A percentile compares a stretch with the other conserved stretches of the same genome.
Conservation (phyloP, 2,888 invertebrate genomes). For the Luperina nickerlii region DNA sequence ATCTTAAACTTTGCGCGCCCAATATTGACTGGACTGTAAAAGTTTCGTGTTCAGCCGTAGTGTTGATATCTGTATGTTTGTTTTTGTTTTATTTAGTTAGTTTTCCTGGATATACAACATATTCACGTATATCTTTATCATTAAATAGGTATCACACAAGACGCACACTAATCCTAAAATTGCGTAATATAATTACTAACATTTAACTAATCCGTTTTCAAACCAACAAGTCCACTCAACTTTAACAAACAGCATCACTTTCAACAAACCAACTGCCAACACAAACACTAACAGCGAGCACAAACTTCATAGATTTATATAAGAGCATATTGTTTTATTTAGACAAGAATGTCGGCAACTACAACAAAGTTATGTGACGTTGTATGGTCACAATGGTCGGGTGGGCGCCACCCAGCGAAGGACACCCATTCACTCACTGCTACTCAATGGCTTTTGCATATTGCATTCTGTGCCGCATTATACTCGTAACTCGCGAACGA, state of each 20-base stretch:
- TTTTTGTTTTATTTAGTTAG: slow-evolving; percentile 17
- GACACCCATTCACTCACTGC: slow-evolving; percentile 77
- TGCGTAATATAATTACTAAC: background rate
- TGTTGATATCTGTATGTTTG: slow-evolving; percentile 25
- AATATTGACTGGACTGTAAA: slow-evolving; percentile 54
- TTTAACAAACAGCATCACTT: slow-evolving; percentile 25
- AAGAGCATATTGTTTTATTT: slow-evolving; percentile 60
- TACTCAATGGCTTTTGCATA: slow-evolving; percentile 85
- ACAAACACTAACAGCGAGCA: slow-evolving; percentile 36
- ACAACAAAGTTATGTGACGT: slow-evolving; percentile 71
- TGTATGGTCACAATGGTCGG: slow-evolving; percentile 69
- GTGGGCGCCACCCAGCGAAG: slow-evolving; percentile 65
- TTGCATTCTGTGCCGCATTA: slow-evolving; percentile 76
- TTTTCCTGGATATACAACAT: background rate
- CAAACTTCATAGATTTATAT: slow-evolving; percentile 36
- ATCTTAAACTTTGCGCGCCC: slow-evolving; percentile 58
- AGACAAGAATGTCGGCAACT: slow-evolving; percentile 54
- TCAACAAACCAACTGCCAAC: slow-evolving; percentile 36
- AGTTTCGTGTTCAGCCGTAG: slow-evolving; percentile 34
- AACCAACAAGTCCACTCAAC: slow-evolving; percentile 15
- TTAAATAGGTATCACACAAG: background rate
- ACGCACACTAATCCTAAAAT: background rate
- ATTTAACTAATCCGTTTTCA: background rate
- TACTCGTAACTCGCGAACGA: slow-evolving; percentile 67
- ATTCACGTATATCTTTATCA: background rate